Evolutionary conservation across 2,888 invertebrate species (phyloP), one percentile per base, ranked within the genome.

Genomic region (Neocrepidodera transversa): DNA sequence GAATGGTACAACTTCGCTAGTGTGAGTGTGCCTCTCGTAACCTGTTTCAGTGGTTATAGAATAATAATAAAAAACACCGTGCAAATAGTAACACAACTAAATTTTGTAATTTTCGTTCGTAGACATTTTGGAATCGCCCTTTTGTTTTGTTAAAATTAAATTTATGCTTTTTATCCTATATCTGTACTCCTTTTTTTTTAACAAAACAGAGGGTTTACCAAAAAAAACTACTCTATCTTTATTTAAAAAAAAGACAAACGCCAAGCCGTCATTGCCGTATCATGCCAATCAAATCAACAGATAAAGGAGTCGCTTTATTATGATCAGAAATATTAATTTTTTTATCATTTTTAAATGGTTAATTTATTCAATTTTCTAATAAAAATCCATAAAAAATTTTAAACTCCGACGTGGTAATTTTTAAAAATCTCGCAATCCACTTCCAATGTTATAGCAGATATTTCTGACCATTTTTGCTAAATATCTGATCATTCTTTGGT

Each of bases 11-110:
- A 43, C 35, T 35, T 54, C 45, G 32, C 43, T 52, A 53, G 61
- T 60, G 56, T 61, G 61, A 61, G 61, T 57, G 61, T 57, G 61
- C 61, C 61, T 53, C 53, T 45, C 32, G 32, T 45, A 40, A 40
- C 11, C 11, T 20, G 13, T 43, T 28, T 36, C 13, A 13, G 45
- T 53, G 43, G 42, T 47, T 13, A 23, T 14, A 30, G 11, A 42
- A 38, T 48, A 36, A 35, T 4, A 48, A 32, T 17, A 42, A 42
- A 35, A 52, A 52, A 52, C 14, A 47, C 54, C 45, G 45, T 54
- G 45, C 45, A 36, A 36, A 36, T 36, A 20, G 18, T 20, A 2
- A 43, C 20, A 53, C 32, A 20, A 30, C n/a, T n/a, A n/a, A 42
- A 52, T 32, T 53, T 53, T 53, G 32, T 43, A 43, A 10, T 14